Conservation (phyloP, 2,113 vertebrate species). For the Callaeas wilsoni region DNA sequence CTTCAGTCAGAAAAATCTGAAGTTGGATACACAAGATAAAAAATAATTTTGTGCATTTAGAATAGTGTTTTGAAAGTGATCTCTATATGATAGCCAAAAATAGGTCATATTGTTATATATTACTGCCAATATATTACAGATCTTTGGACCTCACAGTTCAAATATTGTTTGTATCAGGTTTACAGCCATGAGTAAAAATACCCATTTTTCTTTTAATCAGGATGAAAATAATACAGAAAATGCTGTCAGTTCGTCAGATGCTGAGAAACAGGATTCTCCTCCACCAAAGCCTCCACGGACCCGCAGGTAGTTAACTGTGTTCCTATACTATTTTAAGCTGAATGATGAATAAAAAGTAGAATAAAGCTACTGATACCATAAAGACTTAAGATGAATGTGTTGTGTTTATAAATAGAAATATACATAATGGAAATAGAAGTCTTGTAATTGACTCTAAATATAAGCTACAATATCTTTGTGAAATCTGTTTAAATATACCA, state of each 20-base stretch:
- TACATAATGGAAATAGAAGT: background rate
- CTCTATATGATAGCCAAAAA: background rate
- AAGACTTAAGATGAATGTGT: background rate
- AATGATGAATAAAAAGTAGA: background rate
- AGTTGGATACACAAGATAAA: background rate
- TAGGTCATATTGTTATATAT: background rate
- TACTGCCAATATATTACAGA: background rate
- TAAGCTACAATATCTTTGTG: background rate
- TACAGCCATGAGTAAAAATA: background rate
- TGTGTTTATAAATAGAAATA: background rate
- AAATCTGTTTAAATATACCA: background rate
- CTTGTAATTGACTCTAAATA: background rate
- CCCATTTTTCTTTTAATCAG: conserved; percentile 64
- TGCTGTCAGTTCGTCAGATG: conserved; percentile 72
- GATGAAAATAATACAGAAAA: conserved; percentile 87
- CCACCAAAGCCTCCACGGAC: conserved; percentile 95
- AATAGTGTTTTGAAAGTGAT: background rate
- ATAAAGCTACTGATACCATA: background rate
- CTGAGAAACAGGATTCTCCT: conserved; percentile 88
- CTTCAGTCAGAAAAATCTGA: background rate
- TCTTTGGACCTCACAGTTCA: background rate
- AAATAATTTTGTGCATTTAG: background rate
- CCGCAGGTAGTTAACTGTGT: conserved; percentile 78
- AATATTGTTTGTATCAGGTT: background rate
- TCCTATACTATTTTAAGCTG: background rate